Evolutionary conservation across 1,140 invertebrate genomes (phyloP), one percentile per base, ranked within the genome.

Genomic region (Notospermus geniculatus): DNA sequence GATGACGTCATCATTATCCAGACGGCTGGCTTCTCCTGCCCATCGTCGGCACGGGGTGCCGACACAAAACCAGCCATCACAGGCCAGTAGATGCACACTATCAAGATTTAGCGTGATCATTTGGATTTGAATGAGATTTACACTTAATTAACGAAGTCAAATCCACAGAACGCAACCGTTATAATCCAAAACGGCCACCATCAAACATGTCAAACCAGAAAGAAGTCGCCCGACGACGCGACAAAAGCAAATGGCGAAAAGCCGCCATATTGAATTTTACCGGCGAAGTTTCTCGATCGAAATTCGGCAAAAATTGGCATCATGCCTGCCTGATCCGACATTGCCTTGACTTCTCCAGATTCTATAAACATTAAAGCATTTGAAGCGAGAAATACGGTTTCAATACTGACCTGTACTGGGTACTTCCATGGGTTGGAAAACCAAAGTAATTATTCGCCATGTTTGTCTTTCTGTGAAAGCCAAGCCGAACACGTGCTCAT

Each of bases 401-500:
- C 4, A 9, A 19, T 50, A 19, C 9, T n/a, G 4, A 50, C 46
- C 46, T 50, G n/a, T 50, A 50, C n/a, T 50, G 46, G 9, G 46
- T n/a, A n/a, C 46, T n/a, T 19, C 46, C 46, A n/a, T 50, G 46
- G 19, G 46, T 50, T 7, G 32, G 32, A n/a, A 50, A 50, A 4
- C 46, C 46, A 27, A 50, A 50, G 25, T 50, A 50, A 50, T 50
- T 50, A 50, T 50, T 50, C 46, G 46, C 46, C 32, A 36, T 36
- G 32, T 36, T 36, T 36, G 32, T 36, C 32, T 36, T 15, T 15
- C 5, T 4, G 15, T 7, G 32, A 36, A 7, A 36, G 15, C 32
- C 32, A 7, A 36, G 32, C 32, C 32, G 15, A 36, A 36, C 32
- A 36, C 32, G 32, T 36, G 32, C 32, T 36, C 32, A 36, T 36